These are phyloP conservation scores for Drosophila melanocephala DNA, from an alignment of 2,888 invertebrate genomes.

Conservation along the genomic window DNA sequence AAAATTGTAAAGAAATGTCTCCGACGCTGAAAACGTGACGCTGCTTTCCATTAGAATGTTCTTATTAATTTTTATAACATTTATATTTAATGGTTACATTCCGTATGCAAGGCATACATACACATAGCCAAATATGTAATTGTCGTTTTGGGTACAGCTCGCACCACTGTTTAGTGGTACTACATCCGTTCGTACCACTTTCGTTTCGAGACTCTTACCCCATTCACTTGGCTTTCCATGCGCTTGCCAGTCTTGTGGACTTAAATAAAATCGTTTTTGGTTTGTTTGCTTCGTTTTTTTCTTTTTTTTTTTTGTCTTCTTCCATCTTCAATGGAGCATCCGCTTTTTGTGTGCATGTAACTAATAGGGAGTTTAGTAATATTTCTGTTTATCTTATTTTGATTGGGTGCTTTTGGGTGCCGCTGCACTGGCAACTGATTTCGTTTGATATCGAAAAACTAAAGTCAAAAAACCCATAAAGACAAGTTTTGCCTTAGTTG, in stretches of 20 bases:
- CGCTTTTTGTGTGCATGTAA: constrained; percentile 27
- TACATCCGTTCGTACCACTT: constrained; percentile 79
- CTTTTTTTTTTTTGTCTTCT: background rate
- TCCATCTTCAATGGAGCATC: constrained; percentile 32
- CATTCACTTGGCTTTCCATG: constrained; percentile 49
- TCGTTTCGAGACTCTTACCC: constrained; percentile 55
- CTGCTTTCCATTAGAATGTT: constrained; percentile 25
- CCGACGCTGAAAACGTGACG: constrained; percentile 25
- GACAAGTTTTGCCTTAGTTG: constrained; percentile 31
- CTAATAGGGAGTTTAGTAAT: constrained; percentile 60
- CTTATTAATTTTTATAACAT: background rate
- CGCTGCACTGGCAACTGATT: constrained; percentile 56
- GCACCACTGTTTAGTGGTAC: constrained; percentile 57
- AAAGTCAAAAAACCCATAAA: constrained; percentile 47
- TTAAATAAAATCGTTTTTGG: constrained; percentile 3
- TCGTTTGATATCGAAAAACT: constrained; percentile 41
- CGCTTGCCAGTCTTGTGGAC: constrained; percentile 7
- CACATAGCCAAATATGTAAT: background rate
- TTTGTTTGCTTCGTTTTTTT: background rate
- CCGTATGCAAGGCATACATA: constrained; percentile 40
- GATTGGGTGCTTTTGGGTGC: constrained; percentile 13
- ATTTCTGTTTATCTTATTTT: constrained; percentile 29
- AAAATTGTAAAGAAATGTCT: background rate
- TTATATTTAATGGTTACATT: background rate
- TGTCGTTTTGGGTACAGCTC: constrained; percentile 29